A percentile compares a stretch with the other conserved stretches of the same genome.
Evolutionary conservation across 2,888 invertebrate genomes (phyloP).

Genomic region (Tiliacea citrago): DNA sequence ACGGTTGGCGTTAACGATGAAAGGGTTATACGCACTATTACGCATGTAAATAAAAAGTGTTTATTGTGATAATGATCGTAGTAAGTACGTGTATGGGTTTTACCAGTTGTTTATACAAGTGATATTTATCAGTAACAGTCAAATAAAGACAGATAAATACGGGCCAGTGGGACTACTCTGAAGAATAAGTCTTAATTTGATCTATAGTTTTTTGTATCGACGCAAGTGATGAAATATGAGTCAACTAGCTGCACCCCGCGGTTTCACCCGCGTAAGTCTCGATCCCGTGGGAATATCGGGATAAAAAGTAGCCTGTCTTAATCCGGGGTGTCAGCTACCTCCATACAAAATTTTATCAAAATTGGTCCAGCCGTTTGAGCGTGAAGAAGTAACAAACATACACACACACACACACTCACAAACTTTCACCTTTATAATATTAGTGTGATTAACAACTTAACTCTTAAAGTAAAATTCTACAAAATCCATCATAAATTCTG

Average conservation of each 20-base stretch:
- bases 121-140: constrained; percentile 8
- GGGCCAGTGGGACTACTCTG: too few species aligned
- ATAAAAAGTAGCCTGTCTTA: too few species aligned
- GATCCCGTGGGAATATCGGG: too few species aligned
- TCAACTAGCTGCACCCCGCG: too few species aligned
- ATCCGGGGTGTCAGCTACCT: too few species aligned
- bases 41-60: constrained; percentile 55
- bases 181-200: constrained; percentile 2
- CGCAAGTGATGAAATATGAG: neutral
- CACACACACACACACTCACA: too few species aligned
- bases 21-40: constrained; percentile 50
- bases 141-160: neutral
- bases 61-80: constrained; percentile 45
- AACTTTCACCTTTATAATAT: too few species aligned
- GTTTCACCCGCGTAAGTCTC: too few species aligned
- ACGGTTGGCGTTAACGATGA: constrained; percentile 59
- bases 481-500: constrained; percentile 46
- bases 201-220: neutral
- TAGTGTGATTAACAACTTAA: constrained; percentile 20
- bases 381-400: too few species aligned
- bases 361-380: too few species aligned
- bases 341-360: too few species aligned
- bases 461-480: constrained; percentile 20
- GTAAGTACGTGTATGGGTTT: constrained; percentile 25
- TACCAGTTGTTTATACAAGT: constrained; percentile 4